Percentiles rank a stretch among this genome's conserved stretches.
phyloP scores from a whole-genome alignment of 2,113 vertebrate species.

The Tautogolabrus adspersus region DNA sequence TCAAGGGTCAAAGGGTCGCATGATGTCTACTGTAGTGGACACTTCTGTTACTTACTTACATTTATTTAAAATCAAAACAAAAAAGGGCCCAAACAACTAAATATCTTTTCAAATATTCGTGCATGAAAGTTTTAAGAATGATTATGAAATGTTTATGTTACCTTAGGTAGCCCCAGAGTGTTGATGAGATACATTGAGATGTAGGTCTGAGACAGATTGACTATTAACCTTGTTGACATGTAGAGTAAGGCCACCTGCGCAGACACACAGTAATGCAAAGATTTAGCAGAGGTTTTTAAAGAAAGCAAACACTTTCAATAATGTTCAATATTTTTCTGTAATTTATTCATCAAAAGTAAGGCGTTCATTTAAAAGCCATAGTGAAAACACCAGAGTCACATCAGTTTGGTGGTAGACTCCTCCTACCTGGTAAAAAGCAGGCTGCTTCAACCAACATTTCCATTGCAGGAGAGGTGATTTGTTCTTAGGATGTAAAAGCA shows the following conservation, averaged over 20 bases:
- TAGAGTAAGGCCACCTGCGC: constrained; percentile 91
- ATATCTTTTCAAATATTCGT: no score
- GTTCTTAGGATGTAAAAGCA: constrained; percentile 54
- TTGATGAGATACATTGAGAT: constrained; percentile 95
- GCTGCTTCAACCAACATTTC: constrained; percentile 93
- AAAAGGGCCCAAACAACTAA: no score
- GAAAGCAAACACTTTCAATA: neutral
- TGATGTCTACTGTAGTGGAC: no score
- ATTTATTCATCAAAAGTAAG: no score
- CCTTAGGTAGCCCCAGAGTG: constrained; percentile 93
- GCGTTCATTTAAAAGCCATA: no score
- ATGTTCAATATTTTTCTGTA: no score
- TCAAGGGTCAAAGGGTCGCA: no score
- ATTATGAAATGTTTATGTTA: constrained; percentile 49
- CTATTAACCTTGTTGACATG: constrained; percentile 94
- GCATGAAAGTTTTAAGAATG: neutral
- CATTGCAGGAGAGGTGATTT: constrained; percentile 79
- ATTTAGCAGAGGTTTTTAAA: neutral
- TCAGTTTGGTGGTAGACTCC: no score
- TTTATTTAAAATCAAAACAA: no score
- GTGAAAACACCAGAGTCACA: no score
- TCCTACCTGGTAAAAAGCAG: constrained; percentile 93
- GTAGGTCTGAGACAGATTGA: constrained; percentile 96
- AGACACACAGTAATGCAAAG: constrained; percentile 2
- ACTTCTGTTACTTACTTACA: no score